phyloP scores from a whole-genome alignment of 1,140 invertebrate genomes.

The Bombus impatiens region DNA sequence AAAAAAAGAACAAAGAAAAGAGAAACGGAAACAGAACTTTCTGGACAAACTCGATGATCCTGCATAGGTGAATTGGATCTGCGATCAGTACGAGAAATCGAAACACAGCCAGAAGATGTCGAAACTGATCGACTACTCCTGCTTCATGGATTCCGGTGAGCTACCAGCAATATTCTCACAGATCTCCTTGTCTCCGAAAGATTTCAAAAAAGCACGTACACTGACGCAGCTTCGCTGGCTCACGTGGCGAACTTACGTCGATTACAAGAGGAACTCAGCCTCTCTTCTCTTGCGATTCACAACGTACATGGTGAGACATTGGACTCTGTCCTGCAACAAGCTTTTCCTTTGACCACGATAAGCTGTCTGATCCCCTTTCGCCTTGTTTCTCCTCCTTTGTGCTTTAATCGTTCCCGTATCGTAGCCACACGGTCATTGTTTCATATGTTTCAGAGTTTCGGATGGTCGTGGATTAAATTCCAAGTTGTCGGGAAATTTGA shows the following conservation, averaged over 20 bases:
- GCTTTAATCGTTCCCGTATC: background rate
- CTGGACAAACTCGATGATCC: background rate
- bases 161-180: slow-evolving; percentile 62
- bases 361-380: background rate
- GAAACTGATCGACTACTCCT: slow-evolving; percentile 67
- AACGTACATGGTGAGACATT: slow-evolving; percentile 84
- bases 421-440: background rate
- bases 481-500: background rate
- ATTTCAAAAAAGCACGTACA: slow-evolving; percentile 79
- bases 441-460: background rate
- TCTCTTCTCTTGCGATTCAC: slow-evolving; percentile 84
- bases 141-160: background rate
- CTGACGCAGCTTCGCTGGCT: slow-evolving; percentile 82
- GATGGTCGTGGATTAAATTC: background rate
- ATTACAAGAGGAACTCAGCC: slow-evolving; percentile 84
- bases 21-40: background rate
- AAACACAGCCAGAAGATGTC: slow-evolving; percentile 75
- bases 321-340: background rate
- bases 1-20: background rate
- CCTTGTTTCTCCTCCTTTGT: background rate
- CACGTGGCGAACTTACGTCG: slow-evolving; percentile 84
- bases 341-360: background rate
- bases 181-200: slow-evolving; percentile 41
- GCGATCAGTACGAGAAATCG: slow-evolving; percentile 82
- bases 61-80: slow-evolving; percentile 77